Conservation (phyloP, 2,797 vertebrate genomes). For the Dipus sagitta region DNA sequence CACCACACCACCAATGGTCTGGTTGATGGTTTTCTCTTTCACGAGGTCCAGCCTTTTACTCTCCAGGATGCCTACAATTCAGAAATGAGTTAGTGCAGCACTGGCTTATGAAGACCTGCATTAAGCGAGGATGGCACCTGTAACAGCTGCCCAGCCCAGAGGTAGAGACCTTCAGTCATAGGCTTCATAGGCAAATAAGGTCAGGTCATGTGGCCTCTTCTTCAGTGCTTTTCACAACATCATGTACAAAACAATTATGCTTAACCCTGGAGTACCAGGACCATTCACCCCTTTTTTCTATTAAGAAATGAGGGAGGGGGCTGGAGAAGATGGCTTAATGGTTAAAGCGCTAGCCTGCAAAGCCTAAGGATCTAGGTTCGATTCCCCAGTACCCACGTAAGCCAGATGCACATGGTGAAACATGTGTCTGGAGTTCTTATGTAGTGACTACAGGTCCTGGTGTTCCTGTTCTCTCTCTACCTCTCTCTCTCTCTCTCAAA, state of each 20-base stretch:
- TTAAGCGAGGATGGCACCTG: neutral
- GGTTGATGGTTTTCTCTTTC: constrained; percentile 90
- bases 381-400: too few relatives aligned
- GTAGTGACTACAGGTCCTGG: too few relatives aligned
- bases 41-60: constrained; percentile 95
- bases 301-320: neutral
- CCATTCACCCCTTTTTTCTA: neutral
- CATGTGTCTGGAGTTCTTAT: too few relatives aligned
- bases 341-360: too few relatives aligned
- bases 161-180: too few relatives aligned
- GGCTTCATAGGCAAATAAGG: neutral
- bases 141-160: neutral
- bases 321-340: neutral
- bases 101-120: fast-evolving
- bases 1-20: constrained; percentile 92
- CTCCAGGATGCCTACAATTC: constrained; percentile 94
- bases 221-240: fast-evolving
- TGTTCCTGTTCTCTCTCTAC: too few relatives aligned
- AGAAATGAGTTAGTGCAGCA: neutral
- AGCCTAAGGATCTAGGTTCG: too few relatives aligned
- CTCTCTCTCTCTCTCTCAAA: too few relatives aligned
- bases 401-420: too few relatives aligned
- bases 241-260: neutral
- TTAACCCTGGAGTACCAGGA: neutral
- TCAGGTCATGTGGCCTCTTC: neutral